These are phyloP conservation scores for Dermochelys coriacea DNA, from an alignment of 2,797 vertebrate species.

Conservation along the genomic window DNA sequence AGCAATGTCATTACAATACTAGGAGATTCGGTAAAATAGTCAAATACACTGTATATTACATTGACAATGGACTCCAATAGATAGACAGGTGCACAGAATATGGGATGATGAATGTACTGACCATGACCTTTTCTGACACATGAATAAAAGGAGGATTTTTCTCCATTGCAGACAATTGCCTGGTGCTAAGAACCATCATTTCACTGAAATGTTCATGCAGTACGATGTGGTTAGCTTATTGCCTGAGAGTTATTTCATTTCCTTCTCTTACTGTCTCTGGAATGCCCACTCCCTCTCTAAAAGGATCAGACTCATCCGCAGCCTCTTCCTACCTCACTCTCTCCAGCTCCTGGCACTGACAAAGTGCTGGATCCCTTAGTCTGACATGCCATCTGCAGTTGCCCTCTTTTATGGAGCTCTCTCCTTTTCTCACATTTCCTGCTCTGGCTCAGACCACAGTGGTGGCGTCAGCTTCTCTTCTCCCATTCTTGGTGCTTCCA, in stretches of 20 bases:
- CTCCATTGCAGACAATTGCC: background rate
- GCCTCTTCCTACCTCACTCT: background rate
- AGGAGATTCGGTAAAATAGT: background rate
- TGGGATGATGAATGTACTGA: background rate
- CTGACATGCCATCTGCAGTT: no score
- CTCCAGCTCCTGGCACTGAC: no score
- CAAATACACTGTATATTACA: background rate
- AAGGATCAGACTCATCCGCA: background rate
- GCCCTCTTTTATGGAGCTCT: no score
- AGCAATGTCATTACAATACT: background rate
- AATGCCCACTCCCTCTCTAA: background rate
- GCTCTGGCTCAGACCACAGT: no score
- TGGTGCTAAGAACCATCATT: background rate
- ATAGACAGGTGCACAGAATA: background rate
- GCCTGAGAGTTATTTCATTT: background rate
- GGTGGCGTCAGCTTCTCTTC: no score
- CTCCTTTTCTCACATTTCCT: no score
- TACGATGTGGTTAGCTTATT: fast-evolving
- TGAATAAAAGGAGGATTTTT: background rate
- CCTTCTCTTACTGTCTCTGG: background rate
- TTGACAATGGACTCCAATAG: background rate
- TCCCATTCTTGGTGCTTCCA: no score
- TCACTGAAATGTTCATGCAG: fast-evolving
- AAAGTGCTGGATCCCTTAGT: no score
- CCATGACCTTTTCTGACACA: background rate